Conservation (phyloP, 2,113 vertebrate species). For the Calyptomena viridis region DNA sequence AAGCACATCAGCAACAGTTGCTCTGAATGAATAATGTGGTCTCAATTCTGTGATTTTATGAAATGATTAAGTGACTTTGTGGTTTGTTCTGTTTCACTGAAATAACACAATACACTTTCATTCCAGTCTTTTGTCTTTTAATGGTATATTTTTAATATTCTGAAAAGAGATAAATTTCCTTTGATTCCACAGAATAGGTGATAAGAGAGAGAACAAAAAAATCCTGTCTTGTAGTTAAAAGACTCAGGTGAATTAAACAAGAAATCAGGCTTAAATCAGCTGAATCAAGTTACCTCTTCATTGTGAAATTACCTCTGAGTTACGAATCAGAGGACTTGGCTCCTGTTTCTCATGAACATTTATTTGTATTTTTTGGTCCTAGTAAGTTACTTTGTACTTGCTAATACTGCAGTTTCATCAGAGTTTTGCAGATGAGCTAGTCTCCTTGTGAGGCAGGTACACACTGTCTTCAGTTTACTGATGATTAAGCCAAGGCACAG, state of each 20-base stretch:
- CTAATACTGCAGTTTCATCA: background rate
- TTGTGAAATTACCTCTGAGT: slow-evolving; percentile 42
- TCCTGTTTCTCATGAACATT: slow-evolving; percentile 33
- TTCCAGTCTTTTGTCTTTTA: slow-evolving; percentile 47
- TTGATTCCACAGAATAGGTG: slow-evolving; percentile 44
- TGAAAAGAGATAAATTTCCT: slow-evolving; percentile 63
- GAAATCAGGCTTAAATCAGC: slow-evolving; percentile 49
- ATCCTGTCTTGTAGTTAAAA: slow-evolving; percentile 1
- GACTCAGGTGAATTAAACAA: slow-evolving; percentile 30
- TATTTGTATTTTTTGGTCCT: slow-evolving; percentile 46
- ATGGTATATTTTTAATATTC: slow-evolving; percentile 44
- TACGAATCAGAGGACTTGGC: slow-evolving; percentile 21
- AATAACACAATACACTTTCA: slow-evolving; percentile 64
- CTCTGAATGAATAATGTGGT: slow-evolving; percentile 43
- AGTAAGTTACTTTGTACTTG: background rate
- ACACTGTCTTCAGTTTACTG: background rate
- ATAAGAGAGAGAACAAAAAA: slow-evolving; percentile 37
- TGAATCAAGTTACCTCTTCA: slow-evolving; percentile 44
- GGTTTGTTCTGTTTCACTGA: slow-evolving; percentile 49
- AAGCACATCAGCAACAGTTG: background rate
- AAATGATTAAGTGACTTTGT: slow-evolving; percentile 53
- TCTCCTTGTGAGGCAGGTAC: background rate
- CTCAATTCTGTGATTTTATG: slow-evolving; percentile 59
- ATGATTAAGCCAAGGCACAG: background rate
- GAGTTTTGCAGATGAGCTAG: background rate